A percentile compares a stretch with the other conserved stretches of the same genome.
Evolutionary conservation across 2,113 vertebrate species (phyloP).

Genomic region (Gambusia affinis): DNA sequence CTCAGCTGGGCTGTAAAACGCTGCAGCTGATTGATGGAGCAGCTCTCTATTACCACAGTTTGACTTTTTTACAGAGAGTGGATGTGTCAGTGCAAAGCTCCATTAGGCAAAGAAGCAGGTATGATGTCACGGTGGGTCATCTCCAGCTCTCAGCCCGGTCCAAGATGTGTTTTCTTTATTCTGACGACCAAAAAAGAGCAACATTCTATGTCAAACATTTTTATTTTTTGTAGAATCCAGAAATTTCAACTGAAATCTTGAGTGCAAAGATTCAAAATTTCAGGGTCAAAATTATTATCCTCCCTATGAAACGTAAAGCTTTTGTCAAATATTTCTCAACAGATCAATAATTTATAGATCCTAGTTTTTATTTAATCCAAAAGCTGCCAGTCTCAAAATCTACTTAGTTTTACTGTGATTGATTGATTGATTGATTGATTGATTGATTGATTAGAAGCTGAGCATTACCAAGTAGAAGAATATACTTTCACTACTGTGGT

Average conservation of each 20-base stretch:
- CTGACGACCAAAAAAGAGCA: neutral
- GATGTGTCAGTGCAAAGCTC: constrained; percentile 30
- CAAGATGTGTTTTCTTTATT: neutral
- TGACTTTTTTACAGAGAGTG: constrained; percentile 25
- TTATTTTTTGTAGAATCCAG: neutral
- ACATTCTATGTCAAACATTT: neutral
- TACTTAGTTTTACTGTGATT: too few species aligned
- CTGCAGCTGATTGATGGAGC: constrained; percentile 36
- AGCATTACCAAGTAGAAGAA: too few species aligned
- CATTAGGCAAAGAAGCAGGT: constrained; percentile 8
- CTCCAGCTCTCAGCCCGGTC: neutral
- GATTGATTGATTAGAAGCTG: too few species aligned
- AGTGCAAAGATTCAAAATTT: neutral
- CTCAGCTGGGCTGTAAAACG: constrained; percentile 35
- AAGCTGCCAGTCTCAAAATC: too few species aligned
- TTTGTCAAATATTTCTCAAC: too few species aligned
- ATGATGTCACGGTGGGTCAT: neutral
- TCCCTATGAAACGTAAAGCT: too few species aligned
- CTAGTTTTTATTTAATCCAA: too few species aligned
- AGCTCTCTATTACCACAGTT: constrained; percentile 36
- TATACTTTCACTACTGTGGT: too few species aligned
- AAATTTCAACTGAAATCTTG: neutral
- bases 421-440: too few species aligned
- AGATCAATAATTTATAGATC: too few species aligned
- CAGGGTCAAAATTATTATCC: too few species aligned